These are phyloP conservation scores for Amazonetta brasiliensis DNA, from an alignment of 2,797 vertebrate genomes.

Conservation along the genomic window DNA sequence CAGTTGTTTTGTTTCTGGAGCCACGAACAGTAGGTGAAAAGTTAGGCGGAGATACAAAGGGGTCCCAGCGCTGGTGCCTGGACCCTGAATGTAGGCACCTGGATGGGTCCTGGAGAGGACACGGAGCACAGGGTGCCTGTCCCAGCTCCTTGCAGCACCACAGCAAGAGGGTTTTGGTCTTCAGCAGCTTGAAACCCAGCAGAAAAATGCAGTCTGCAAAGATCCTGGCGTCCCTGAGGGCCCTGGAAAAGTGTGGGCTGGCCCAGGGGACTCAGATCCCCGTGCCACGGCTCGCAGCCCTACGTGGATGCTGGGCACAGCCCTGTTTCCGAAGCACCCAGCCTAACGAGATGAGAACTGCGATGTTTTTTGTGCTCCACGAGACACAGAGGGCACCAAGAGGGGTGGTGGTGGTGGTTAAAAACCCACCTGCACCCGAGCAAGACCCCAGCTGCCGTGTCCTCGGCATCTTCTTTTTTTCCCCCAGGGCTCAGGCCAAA, in stretches of 20 bases:
- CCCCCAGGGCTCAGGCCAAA: background rate
- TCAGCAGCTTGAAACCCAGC: background rate
- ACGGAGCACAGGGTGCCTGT: background rate
- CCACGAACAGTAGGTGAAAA: background rate
- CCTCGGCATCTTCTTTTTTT: background rate
- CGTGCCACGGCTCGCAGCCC: accelerated
- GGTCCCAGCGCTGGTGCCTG: background rate
- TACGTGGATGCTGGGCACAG: accelerated
- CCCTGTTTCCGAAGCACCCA: background rate
- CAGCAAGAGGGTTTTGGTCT: background rate
- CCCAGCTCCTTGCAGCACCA: background rate
- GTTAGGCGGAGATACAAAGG: background rate
- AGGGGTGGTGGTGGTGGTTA: background rate
- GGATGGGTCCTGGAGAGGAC: background rate
- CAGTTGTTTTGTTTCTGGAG: background rate
- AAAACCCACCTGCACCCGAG: background rate
- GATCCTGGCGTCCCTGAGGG: background rate
- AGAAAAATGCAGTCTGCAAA: background rate
- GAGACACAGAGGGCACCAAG: background rate
- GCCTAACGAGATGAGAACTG: background rate
- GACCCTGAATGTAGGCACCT: background rate
- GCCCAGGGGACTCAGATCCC: background rate
- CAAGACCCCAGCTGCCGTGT: accelerated
- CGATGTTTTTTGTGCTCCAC: background rate
- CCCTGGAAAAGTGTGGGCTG: background rate